Evolutionary conservation across 2,113 vertebrate species (phyloP), one percentile per base, ranked within the genome.

Genomic region (Circaetus gallicus): DNA sequence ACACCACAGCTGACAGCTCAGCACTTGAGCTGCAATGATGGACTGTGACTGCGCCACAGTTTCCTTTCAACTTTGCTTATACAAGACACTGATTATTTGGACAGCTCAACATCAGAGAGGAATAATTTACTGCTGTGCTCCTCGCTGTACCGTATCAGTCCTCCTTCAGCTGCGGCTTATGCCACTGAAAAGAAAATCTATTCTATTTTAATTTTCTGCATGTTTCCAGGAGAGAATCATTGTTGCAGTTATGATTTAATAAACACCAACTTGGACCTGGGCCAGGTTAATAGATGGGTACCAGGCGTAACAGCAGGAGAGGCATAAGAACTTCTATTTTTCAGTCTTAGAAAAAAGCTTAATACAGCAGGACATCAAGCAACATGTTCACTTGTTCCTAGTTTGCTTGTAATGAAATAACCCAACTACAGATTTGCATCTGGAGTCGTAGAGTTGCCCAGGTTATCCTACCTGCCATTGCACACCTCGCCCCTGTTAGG

Each of bases 201-300:
- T 86, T 95, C 79, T 91, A 58, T 91, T 96, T 91, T 93, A 56
- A 85, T 90, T 94, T 93, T 80, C 74, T 91, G 26, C 32, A 58
- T 58, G 59, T 34, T 95, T 89, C 82, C 50, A 89, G 62, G 34
- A 55, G 28, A 91, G 43, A 93, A 85, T 91, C 56, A 55, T 78
- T 85, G 72, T 93, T 84, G 31, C 6, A 3, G 42, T 89, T 91
- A 82, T 74, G 82, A 85, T 95, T 95, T 92, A 95, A 95, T 93
- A 80, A 96, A 95, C 22, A 71, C 59, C 36, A 71, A 38, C 25
- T 79, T 96, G 85, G 42, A 85, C 29, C 17, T 17, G 7, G 31
- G 55, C 63, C 85, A 90, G 47, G 38, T 77, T 79, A 89, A 76
- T 76, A 82, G 78, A 89, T 45, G 20, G 67, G 20, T 72, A 94